Base-by-base conservation (phyloP, 2,888 invertebrate genomes). In the Eristalis arbustorum region DNA sequence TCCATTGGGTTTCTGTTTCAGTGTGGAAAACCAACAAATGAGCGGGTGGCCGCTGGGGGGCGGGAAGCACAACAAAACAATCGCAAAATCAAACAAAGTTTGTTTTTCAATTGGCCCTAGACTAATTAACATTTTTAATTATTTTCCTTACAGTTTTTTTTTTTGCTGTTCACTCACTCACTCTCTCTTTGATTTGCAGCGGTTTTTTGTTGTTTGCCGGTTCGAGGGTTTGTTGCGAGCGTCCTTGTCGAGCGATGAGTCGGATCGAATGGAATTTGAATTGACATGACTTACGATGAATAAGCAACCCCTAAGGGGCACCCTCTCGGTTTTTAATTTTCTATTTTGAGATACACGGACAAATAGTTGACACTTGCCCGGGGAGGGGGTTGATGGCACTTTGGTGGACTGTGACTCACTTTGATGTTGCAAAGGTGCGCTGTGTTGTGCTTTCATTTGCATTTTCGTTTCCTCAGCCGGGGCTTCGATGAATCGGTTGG, bases 51-150 rank as follows among this genome's bases (percentile, higher is more conserved):
- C n/a, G n/a, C n/a, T n/a, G 25, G 25, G 8, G 25, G 66, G 31
- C 18, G 5, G 34, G 5, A 10, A 2, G 13, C 14, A 67, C 25
- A 66, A 28, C 23, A 71, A 67, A 61, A 75, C 75, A 80, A 68
- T 72, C 31, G 42, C 13, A 63, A 42, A 80, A 61, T 42, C 64
- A 68, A 83, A 80, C 22, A 68, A 74, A 73, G 61, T 85, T 85
- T 85, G 69, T 76, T 80, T 80, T 85, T 73, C 68, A 68, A 64
- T 73, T 85, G 75, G 49, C 76, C 80, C 67, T 61, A 59, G 76
- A 84, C 75, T 84, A 80, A 84, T 84, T 84, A 84, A 72, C 80
- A 84, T 84, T 84, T 72, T 76, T 80, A 84, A 80, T 80, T 84
- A 72, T 80, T 76, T 80, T 75, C 57, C n/a, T 3, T 31, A 22